These are phyloP conservation scores for Todiramphus chloris DNA, from an alignment of 2,113 vertebrate species.

Conservation along the genomic window DNA sequence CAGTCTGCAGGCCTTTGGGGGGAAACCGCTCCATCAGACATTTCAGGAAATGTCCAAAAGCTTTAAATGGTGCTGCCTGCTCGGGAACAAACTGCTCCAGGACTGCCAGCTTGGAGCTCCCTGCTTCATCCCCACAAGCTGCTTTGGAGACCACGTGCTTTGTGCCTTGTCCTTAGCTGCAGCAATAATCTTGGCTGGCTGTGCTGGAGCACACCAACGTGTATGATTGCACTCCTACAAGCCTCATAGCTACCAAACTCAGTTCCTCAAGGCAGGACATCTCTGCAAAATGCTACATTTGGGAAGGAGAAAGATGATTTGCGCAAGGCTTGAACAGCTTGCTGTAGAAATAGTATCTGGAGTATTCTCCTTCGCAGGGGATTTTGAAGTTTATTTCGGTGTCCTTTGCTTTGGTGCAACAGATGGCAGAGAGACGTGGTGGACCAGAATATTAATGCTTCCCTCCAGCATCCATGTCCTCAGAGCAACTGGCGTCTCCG, in stretches of 20 bases:
- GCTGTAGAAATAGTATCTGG: neutral
- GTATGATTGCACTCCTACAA: neutral
- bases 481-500: neutral
- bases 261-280: neutral
- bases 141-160: accelerated
- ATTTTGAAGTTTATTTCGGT: neutral
- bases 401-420: constrained; percentile 9
- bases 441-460: neutral
- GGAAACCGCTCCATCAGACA: neutral
- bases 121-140: neutral
- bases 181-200: neutral
- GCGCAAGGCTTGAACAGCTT: neutral
- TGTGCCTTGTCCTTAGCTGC: neutral
- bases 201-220: neutral
- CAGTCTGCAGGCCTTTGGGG: accelerated
- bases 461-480: neutral
- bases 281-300: neutral
- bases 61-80: neutral
- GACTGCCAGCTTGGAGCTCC: neutral
- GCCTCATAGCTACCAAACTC: neutral
- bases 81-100: neutral
- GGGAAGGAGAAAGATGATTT: neutral
- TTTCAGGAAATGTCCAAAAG: neutral
- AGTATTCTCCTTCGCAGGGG: neutral
- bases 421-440: neutral